A percentile compares a stretch with the other conserved stretches of the same genome.
Conservation (phyloP, 1,140 invertebrate genomes). For the Aporrectodea caliginosa region DNA sequence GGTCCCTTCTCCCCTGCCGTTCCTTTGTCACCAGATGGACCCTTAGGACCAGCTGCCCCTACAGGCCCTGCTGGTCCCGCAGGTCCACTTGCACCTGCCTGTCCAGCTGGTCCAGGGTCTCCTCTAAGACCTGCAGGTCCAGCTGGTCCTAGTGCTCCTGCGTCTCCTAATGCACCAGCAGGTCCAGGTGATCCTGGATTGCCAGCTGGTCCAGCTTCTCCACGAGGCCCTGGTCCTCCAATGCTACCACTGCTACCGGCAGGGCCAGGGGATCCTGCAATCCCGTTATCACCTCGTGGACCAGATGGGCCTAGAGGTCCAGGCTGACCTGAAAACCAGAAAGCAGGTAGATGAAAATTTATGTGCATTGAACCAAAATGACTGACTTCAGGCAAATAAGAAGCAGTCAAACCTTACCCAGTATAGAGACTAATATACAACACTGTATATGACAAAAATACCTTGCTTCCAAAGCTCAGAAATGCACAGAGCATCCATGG, state of each 20-base stretch:
- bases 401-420: too few species aligned
- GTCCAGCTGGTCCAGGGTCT: constrained; percentile 6
- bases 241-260: not conserved
- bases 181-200: not conserved
- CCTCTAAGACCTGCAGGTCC: constrained; percentile 20
- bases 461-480: too few species aligned
- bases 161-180: not conserved
- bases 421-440: too few species aligned
- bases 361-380: too few species aligned
- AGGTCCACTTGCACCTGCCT: not conserved
- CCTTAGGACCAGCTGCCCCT: not conserved
- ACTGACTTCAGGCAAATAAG: too few species aligned
- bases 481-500: too few species aligned
- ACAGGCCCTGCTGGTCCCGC: not conserved
- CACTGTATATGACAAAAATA: too few species aligned
- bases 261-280: not conserved
- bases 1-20: not conserved
- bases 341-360: too few species aligned
- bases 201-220: constrained; percentile 10
- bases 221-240: constrained; percentile 37
- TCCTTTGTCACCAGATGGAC: not conserved
- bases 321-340: not conserved
- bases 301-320: constrained; percentile 1
- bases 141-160: constrained; percentile 2
- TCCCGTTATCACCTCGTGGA: not conserved